Evolutionary conservation across 2,113 vertebrate species (phyloP).

Genomic region (Grallaria varia): DNA sequence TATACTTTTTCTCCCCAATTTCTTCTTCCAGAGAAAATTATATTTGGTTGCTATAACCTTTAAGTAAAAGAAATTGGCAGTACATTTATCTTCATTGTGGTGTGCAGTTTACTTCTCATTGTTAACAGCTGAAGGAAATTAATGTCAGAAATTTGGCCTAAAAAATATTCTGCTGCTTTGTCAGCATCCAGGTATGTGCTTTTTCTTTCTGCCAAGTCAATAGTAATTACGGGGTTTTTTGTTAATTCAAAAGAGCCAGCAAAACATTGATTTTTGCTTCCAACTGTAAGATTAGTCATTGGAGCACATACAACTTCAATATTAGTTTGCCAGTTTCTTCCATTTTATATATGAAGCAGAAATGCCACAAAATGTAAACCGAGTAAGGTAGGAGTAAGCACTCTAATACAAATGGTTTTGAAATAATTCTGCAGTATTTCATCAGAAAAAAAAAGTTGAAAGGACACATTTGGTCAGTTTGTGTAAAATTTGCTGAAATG

Average conservation of each 20-base stretch:
- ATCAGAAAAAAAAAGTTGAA: neutral
- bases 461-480: neutral
- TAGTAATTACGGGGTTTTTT: slow-evolving; percentile 3
- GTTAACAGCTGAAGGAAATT: slow-evolving; percentile 56
- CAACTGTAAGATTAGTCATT: neutral
- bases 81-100: slow-evolving; percentile 10
- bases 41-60: slow-evolving; percentile 45
- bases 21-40: slow-evolving; percentile 31
- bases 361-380: neutral
- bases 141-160: slow-evolving; percentile 64
- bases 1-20: neutral
- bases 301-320: slow-evolving; percentile 6
- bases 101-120: slow-evolving; percentile 45
- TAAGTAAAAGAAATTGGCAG: slow-evolving; percentile 46
- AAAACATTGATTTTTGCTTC: slow-evolving; percentile 39
- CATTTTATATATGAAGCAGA: neutral
- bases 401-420: neutral
- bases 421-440: neutral
- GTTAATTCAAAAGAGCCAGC: slow-evolving; percentile 34
- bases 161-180: neutral
- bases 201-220: slow-evolving; percentile 18
- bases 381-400: neutral
- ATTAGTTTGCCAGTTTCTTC: slow-evolving; percentile 13
- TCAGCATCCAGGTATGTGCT: slow-evolving; percentile 2
- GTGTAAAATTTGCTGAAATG: neutral